Evolutionary conservation across 2,888 invertebrate species (phyloP), one percentile per base, ranked within the genome.

Genomic region (Lasioglossum morio): DNA sequence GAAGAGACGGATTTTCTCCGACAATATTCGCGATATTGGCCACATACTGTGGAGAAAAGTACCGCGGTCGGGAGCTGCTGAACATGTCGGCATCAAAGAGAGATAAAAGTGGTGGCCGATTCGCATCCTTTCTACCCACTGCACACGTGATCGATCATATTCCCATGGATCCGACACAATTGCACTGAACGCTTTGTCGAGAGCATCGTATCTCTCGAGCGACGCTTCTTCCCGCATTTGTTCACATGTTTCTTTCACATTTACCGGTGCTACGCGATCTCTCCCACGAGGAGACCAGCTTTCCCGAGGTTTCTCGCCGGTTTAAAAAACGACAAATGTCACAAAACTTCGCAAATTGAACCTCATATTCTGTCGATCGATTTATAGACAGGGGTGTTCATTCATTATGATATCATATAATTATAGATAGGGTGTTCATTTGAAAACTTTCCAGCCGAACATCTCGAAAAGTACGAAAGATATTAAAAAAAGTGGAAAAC

Each of bases 101-200:
- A 72, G 60, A 19, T 14, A 40, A n/a, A 34, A 30, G n/a, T 79
- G 37, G 53, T 23, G 27, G 40, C 14, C 78, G 63, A 77, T 69
- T 75, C 72, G 12, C 40, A n/a, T 53, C n/a, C 23, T 48, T 46
- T 34, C 30, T 70, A 75, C 40, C 30, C 40, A 2, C 23, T 53
- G 43, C 34, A 46, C 46, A 23, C 27, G 34, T 57, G 23, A n/a
- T 60, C 75, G 75, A 72, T 63, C 74, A 53, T 78, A 78, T 66
- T 74, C 19, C 37, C 53, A 16, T 53, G 43, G 16, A 19, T 69
- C 46, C 60, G 69, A 75, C 66, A 70, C 66, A 77, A 84, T 78
- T 72, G 46, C 43, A 40, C 40, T 16, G 40, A 37, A 43, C 43
- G 74, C 70, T 78, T 82, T 82, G 60, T 70, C 48, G 19, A 23